Evolutionary conservation across 64 coral and sea anemone species (phyloP).

Genomic region (Montipora sp.): DNA sequence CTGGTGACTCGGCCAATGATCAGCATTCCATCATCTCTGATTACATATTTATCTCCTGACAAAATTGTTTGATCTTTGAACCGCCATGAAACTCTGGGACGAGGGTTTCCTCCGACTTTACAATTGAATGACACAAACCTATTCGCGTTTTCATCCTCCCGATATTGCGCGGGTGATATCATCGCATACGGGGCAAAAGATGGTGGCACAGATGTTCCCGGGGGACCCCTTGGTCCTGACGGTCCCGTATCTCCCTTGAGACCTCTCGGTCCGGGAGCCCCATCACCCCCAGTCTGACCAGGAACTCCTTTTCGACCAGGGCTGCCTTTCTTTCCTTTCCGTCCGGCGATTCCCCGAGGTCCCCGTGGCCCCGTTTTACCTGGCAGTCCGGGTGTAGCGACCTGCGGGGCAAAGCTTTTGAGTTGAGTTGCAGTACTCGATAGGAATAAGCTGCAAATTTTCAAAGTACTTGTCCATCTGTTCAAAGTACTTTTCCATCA

Average conservation of each 20-base stretch:
- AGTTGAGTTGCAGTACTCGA: slow-evolving; percentile 42
- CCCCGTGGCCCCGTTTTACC: slow-evolving; percentile 16
- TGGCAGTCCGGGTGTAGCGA: slow-evolving; percentile 26
- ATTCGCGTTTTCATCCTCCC: neutral
- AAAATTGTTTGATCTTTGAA: neutral
- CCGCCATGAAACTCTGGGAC: slow-evolving; percentile 28
- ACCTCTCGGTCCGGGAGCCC: slow-evolving; percentile 19
- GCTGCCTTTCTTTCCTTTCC: neutral
- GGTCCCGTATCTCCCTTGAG: slow-evolving; percentile 7
- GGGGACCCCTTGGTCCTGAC: slow-evolving; percentile 26
- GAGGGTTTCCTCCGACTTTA: neutral
- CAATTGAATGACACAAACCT: slow-evolving; percentile 7
- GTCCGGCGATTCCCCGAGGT: slow-evolving; percentile 6
- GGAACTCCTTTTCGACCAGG: neutral
- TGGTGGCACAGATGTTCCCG: neutral
- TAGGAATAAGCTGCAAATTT: neutral
- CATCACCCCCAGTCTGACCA: neutral
- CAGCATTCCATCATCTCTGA: slow-evolving; percentile 18
- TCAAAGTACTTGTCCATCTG: neutral
- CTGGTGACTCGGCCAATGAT: neutral
- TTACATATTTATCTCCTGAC: slow-evolving; percentile 12
- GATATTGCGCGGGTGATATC: slow-evolving; percentile 16
- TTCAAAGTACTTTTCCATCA: too few relatives aligned
- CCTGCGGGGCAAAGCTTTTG: neutral
- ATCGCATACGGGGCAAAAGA: slow-evolving; percentile 12